Evolutionary conservation across 2,888 invertebrate species (phyloP), one percentile per base, ranked within the genome.

Genomic region (Tiliacea aurago): DNA sequence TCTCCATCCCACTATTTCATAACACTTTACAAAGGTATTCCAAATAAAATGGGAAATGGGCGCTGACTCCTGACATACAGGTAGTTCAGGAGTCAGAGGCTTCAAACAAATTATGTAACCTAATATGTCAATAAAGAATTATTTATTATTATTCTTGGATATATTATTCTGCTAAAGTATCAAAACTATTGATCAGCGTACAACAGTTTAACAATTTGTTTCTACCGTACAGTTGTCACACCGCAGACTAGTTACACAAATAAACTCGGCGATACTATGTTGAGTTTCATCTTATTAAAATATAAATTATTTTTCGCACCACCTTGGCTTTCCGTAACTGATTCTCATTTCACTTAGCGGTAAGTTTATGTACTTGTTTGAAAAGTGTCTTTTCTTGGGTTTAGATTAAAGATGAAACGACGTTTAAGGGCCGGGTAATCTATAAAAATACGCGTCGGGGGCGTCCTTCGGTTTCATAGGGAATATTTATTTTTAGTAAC

Each of bases 201-300:
- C 41, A 73, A 69, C 74, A 84, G 87, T 89, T 89, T 89, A 91
- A 90, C 90, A 90, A 93, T 92, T 93, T 89, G 90, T 91, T 91
- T 92, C 84, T 81, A 80, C 78, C 79, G 78, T 83, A 85, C 73
- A 80, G 87, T 86, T 86, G 87, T 89, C 86, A 85, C 86, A 90
- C 91, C 93, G 85, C 94, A 93, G 89, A 91, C 91, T 92, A 90
- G 92, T 92, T 92, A 92, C 86, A 91, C 90, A 91, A 92, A 92
- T 91, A 91, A 87, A 90, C 85, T 81, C 79, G 76, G 74, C 77
- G 81, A 85, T 83, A 83, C 86, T 80, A 73, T 75, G 84, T 81
- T 76, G 76, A 78, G 81, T 80, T 86, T 86, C 81, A 84, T 80
- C 84, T 83, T 84, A 89, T 88, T 89, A 88, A 87, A 86, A 89